Evolutionary conservation across 2,888 invertebrate genomes (phyloP).

Genomic region (Drosophila monieri): DNA sequence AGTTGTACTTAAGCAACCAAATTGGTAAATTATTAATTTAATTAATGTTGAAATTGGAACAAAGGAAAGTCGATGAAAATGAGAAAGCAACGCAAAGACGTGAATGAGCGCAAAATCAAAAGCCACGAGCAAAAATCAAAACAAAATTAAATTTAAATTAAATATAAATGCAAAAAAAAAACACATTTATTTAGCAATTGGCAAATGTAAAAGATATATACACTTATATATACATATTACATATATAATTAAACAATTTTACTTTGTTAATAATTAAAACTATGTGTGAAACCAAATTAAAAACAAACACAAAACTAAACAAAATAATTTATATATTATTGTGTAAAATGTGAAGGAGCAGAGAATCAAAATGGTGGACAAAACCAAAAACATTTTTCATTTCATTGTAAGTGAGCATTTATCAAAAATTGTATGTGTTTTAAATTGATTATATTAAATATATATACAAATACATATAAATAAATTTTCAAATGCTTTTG

Average conservation of each 20-base stretch:
- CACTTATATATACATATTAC: conserved; percentile 34
- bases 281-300: conserved; percentile 42
- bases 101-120: conserved; percentile 50
- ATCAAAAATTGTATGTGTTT: conserved; percentile 80
- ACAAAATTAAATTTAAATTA: conserved; percentile 64
- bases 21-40: conserved; percentile 52
- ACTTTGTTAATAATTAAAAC: conserved; percentile 66
- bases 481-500: conserved; percentile 62
- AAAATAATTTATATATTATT: conserved; percentile 69
- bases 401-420: conserved; percentile 78
- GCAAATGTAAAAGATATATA: conserved; percentile 60
- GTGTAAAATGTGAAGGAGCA: conserved; percentile 58
- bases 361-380: conserved; percentile 49
- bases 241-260: conserved; percentile 46
- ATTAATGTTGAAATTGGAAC: conserved; percentile 58
- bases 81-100: conserved; percentile 41
- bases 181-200: conserved; percentile 71
- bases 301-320: conserved; percentile 57
- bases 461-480: conserved; percentile 53
- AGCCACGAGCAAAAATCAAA: conserved; percentile 59
- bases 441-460: conserved; percentile 75
- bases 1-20: conserved; percentile 42
- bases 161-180: conserved; percentile 39
- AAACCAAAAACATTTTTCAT: conserved; percentile 55
- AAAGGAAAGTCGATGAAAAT: conserved; percentile 13